Base-by-base conservation (phyloP, 2,888 invertebrate genomes). In the Drosophila imparisetae region DNA sequence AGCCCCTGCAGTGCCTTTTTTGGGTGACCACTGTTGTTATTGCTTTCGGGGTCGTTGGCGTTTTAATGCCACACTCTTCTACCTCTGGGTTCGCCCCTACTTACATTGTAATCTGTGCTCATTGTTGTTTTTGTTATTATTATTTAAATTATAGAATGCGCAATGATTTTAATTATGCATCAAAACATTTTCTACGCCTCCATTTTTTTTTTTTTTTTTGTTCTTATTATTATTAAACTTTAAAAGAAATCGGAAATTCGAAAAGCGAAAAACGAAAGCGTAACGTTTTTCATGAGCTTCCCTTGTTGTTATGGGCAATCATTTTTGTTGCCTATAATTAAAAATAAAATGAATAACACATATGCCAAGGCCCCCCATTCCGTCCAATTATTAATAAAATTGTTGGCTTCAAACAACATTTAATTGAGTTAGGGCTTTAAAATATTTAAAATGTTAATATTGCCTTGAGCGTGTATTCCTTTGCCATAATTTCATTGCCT, bases 91-190 rank as follows among this genome's bases (percentile, higher is more conserved):
- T 57, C 50, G 52, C 27, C 64, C 45, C 36, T 66, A 62, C 76
- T 70, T 75, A 65, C 76, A 70, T 73, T 72, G 34, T 77, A 80
- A 79, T 81, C 79, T 71, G 59, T 57, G 77, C 61, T 80, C 67
- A 55, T 70, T 55, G 61, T 83, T 87, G 75, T 79, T 84, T 34
- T 86, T 78, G 77, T 67, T 73, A 57, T 86, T 82, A 75, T 80
- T 88, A 83, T 81, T 83, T 72, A 73, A 86, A 85, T 80, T 85
- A 72, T 68, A 67, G 69, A 82, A 76, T 77, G 71, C 77, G 77
- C 73, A 81, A 68, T 78, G 66, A 65, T 84, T 84, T 84, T 84
- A 88, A 88, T 83, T 85, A 86, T 81, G 81, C 88, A 83, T 74
- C 70, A 66, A 60, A 73, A 73, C 67, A 72, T 79, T 79, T 75